A percentile compares a stretch with the other conserved stretches of the same genome.
phyloP scores from a whole-genome alignment of 2,113 vertebrate genomes.

The Donacobius atricapilla region DNA sequence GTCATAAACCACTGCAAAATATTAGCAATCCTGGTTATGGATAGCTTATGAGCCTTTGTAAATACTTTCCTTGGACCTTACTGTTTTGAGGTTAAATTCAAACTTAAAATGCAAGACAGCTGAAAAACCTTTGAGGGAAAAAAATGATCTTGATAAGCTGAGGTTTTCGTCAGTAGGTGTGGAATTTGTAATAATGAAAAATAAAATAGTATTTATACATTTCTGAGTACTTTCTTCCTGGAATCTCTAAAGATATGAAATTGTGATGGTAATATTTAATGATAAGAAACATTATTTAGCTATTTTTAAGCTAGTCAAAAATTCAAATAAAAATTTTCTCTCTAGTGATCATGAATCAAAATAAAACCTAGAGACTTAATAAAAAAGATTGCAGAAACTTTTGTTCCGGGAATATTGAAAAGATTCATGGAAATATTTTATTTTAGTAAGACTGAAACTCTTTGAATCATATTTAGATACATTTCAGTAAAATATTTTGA shows the following conservation, averaged over 20 bases:
- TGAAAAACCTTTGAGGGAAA: not conserved
- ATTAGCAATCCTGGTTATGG: not conserved
- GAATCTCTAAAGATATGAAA: not conserved
- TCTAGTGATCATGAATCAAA: not conserved
- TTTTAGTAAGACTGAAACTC: not conserved
- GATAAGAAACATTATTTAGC: not conserved
- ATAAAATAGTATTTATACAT: not conserved
- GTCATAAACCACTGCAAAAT: not conserved
- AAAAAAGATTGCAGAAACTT: not conserved
- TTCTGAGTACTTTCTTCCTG: not conserved
- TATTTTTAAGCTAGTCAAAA: not conserved
- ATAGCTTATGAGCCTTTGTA: not conserved
- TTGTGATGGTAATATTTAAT: not conserved
- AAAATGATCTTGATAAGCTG: not conserved
- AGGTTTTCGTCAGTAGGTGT: not conserved
- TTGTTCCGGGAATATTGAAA: not conserved
- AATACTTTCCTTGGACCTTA: not conserved
- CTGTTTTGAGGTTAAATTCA: not conserved
- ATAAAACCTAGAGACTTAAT: not conserved
- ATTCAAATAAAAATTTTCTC: not conserved
- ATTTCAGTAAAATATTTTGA: not conserved
- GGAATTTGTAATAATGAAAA: not conserved
- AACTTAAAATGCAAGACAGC: not conserved
- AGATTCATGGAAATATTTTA: not conserved
- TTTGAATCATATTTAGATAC: not conserved